Base-by-base conservation (phyloP, 1,140 invertebrate genomes). In the Drosophila pallidifrons region DNA sequence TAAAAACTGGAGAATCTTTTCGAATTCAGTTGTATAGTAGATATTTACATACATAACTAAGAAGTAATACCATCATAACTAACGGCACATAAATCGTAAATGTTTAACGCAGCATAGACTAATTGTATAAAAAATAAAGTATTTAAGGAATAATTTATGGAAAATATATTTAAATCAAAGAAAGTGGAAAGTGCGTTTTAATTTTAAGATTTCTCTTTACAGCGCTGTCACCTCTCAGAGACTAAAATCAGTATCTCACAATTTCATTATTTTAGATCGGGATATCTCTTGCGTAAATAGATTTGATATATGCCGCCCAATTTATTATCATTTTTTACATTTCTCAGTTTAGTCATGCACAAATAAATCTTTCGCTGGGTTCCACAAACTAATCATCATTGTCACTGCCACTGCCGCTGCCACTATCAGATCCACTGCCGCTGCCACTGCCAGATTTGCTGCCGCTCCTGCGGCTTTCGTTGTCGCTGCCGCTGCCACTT, bases 81-180 rank as follows among this genome's bases (percentile, higher is more conserved):
- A 32, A 59, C 60, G 54, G 8, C 64, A 71, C 59, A 61, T 72
- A 61, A 71, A 58, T 61, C 61, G 68, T 49, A 54, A 47, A 32
- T 55, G n/a, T 63, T 75, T 32, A 61, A 55, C 49, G 65, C 72
- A 57, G 15, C 49, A 59, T 83, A 87, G 83, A 70, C 80, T 87
- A 87, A 87, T 87, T 87, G 83, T 87, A 81, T 80, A 87, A 83
- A 88, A 25, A 63, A 20, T 63, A 72, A 75, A 71, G 59, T 87
- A 87, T 81, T 83, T 87, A 87, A 88, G 83, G 61, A 87, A 83
- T 87, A 89, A 87, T 81, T 87, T 87, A 87, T 89, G 74, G 52
- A 83, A 90, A 89, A 87, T 80, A 79, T 72, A 68, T 79, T 52
- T 58, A 59, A 72, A 38, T 38, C 35, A 38, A 70, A 75, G 5